Base-by-base conservation (phyloP, 1,140 invertebrate genomes). In the Bombyx mandarina region DNA sequence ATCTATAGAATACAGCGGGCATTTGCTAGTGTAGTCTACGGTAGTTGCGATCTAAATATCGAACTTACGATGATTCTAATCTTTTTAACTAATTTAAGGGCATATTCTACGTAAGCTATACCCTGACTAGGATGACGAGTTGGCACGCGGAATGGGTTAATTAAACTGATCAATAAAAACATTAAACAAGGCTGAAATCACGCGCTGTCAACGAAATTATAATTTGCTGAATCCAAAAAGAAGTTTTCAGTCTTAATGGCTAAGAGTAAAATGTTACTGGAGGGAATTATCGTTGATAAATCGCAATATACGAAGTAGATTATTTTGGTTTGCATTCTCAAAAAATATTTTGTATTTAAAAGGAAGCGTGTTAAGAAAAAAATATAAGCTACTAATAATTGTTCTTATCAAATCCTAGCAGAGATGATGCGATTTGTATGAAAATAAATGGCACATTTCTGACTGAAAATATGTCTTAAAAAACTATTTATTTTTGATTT, bases 251-350 rank as follows among this genome's bases (percentile, higher is more conserved):
- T 86, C 81, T 84, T 86, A 82, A 75, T 73, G 70, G 75, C 81
- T 82, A 83, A 75, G 69, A 82, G 70, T 82, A 81, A 82, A 76
- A 67, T 80, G 74, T 79, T 54, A 80, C 62, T 82, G 81, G 82
- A 82, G 81, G 82, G 79, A 86, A 60, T 86, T 82, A 75, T 81
- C 68, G 70, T 78, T 57, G 76, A 82, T 75, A 73, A 80, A 79
- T 74, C 65, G 71, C 74, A 70, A 49, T 49, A 65, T 71, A 71
- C 62, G 73, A 66, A 62, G 62, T 79, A 79, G 69, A 81, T 60
- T 81, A 70, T 70, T 62, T 77, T 67, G 71, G 66, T 70, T 66
- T 75, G 56, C 67, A 73, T 58, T 54, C 67, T 71, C 68, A 75
- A 78, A 82, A 75, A 68, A 79, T 79, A 77, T 75, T 72, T 49